phyloP scores from a whole-genome alignment of 2,888 invertebrate species.

The Rutpela maculata region DNA sequence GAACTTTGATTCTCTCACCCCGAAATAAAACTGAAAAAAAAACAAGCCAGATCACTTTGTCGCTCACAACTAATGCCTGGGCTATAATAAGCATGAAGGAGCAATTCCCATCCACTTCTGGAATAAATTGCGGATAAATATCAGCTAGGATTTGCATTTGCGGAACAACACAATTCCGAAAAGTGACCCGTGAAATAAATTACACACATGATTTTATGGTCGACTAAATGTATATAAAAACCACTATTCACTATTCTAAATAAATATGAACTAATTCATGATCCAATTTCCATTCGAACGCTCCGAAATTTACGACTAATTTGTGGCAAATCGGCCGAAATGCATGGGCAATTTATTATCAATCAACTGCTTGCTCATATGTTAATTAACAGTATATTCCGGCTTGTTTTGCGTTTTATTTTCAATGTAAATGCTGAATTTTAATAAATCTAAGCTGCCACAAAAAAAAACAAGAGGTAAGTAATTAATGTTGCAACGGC shows the following conservation, averaged over 20 bases:
- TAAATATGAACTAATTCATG: constrained; percentile 39
- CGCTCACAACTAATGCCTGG: no score
- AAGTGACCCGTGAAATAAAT: constrained; percentile 2
- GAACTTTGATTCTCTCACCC: no score
- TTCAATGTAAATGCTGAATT: constrained; percentile 25
- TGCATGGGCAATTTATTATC: constrained; percentile 44
- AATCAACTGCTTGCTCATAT: constrained; percentile 44
- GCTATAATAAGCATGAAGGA: no score
- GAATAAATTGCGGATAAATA: background rate
- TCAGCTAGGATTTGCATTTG: background rate
- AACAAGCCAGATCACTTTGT: no score
- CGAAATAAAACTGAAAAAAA: no score
- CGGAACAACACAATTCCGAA: background rate
- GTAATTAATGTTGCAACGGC: constrained; percentile 34
- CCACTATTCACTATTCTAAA: constrained; percentile 12
- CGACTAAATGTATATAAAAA: constrained; percentile 22
- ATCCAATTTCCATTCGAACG: constrained; percentile 40
- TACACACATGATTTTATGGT: constrained; percentile 21
- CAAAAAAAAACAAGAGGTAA: constrained; percentile 25
- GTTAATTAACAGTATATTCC: constrained; percentile 42
- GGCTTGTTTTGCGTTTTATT: constrained; percentile 10
- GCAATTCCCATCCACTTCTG: background rate
- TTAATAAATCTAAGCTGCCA: constrained; percentile 33
- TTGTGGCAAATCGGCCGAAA: constrained; percentile 46
- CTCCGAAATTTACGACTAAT: constrained; percentile 44